Conservation (phyloP, 2,113 vertebrate genomes). For the Emydocephalus ijimae region DNA sequence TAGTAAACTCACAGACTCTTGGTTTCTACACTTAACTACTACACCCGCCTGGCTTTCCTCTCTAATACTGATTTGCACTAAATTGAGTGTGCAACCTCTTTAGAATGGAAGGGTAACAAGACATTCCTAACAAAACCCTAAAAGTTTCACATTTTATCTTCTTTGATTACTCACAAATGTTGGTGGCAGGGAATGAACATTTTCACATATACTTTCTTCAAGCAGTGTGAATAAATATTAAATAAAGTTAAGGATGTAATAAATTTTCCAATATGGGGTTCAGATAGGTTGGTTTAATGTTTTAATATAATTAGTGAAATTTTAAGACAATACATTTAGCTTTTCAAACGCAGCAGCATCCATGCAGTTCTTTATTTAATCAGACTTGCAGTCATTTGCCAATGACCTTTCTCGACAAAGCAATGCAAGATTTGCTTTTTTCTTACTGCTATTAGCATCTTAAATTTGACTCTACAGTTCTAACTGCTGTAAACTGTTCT, state of each 20-base stretch:
- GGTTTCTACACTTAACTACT: neutral
- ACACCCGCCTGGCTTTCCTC: neutral
- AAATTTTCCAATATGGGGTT: neutral
- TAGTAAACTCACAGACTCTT: neutral
- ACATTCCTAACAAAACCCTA: neutral
- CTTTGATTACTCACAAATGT: neutral
- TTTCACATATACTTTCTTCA: neutral
- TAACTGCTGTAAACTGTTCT: neutral
- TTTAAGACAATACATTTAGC: neutral
- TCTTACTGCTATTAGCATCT: neutral
- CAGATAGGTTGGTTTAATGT: neutral
- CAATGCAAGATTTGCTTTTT: constrained; percentile 31
- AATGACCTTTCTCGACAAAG: constrained; percentile 3
- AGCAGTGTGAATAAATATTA: neutral
- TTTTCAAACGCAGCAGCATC: neutral
- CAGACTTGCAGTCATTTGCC: neutral
- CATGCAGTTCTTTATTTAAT: neutral
- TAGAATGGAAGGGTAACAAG: neutral
- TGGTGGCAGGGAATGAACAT: neutral
- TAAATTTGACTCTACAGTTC: neutral
- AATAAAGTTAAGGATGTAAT: neutral
- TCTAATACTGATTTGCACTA: neutral
- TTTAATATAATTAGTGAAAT: neutral
- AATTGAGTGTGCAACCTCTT: neutral
- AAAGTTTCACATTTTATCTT: neutral